Conservation (phyloP, 2,888 invertebrate species). For the Synanthedon formicaeformis region DNA sequence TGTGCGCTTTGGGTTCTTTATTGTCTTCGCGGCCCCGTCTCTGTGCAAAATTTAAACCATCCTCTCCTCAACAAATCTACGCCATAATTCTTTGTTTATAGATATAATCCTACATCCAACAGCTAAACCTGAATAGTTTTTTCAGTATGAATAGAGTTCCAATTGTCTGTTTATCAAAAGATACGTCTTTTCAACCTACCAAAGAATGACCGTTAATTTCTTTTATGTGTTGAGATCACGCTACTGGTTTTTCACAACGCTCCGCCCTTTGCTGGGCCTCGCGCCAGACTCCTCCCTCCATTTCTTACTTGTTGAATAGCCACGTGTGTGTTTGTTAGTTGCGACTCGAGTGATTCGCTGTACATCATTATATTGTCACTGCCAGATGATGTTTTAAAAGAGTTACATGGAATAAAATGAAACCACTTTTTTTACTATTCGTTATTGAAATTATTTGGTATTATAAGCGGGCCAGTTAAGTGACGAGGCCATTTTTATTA, state of each 20-base stretch:
- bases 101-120: background rate
- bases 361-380: slow-evolving; percentile 12
- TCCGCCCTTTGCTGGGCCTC: slow-evolving; percentile 54
- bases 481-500: slow-evolving; percentile 23
- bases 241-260: slow-evolving; percentile 53
- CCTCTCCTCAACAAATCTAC: slow-evolving; percentile 33
- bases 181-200: slow-evolving; percentile 46
- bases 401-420: no score
- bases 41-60: slow-evolving; percentile 49
- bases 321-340: slow-evolving; percentile 44
- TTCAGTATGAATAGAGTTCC: slow-evolving; percentile 16
- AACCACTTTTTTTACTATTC: no score
- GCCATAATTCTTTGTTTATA: background rate
- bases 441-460: background rate
- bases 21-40: slow-evolving; percentile 48
- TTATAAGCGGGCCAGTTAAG: background rate
- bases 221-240: slow-evolving; percentile 47
- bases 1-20: slow-evolving; percentile 61
- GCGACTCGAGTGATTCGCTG: slow-evolving; percentile 43
- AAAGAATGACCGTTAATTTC: slow-evolving; percentile 39
- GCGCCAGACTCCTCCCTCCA: slow-evolving; percentile 59
- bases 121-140: slow-evolving; percentile 5
- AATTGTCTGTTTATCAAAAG: slow-evolving; percentile 28
- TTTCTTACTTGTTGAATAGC: slow-evolving; percentile 53
- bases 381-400: no score